phyloP scores from a whole-genome alignment of 2,888 invertebrate species.

The Pachydiplax longipennis region DNA sequence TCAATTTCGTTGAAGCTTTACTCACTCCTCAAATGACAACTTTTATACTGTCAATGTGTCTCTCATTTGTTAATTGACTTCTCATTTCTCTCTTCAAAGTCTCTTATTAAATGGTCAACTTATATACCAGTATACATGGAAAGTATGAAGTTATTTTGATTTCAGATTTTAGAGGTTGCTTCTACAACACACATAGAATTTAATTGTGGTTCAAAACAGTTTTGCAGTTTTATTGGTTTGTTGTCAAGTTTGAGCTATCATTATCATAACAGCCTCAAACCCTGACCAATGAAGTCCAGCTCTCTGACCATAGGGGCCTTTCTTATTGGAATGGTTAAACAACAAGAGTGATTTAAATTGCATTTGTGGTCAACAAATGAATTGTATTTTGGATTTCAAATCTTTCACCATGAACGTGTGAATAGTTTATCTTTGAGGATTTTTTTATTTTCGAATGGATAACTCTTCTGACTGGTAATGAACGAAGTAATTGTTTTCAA shows the following conservation, averaged over 20 bases:
- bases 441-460: not conserved
- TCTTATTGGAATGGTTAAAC: slow-evolving; percentile 15
- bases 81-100: no score
- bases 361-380: not conserved
- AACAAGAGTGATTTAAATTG: not conserved
- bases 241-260: not conserved
- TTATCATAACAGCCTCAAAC: slow-evolving; percentile 3
- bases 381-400: not conserved
- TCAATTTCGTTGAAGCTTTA: no score
- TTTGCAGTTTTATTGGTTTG: not conserved
- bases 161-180: no score
- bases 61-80: no score
- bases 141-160: no score
- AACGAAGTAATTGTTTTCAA: not conserved
- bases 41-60: no score
- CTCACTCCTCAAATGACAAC: no score
- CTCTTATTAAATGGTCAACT: no score
- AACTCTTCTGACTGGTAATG: not conserved
- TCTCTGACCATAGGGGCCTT: slow-evolving; percentile 24
- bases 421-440: not conserved
- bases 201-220: not conserved
- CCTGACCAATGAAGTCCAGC: slow-evolving; percentile 36
- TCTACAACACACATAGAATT: no score
- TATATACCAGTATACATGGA: no score
- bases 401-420: not conserved